Evolutionary conservation across 2,113 vertebrate species (phyloP).

Genomic region (Grallaria varia): DNA sequence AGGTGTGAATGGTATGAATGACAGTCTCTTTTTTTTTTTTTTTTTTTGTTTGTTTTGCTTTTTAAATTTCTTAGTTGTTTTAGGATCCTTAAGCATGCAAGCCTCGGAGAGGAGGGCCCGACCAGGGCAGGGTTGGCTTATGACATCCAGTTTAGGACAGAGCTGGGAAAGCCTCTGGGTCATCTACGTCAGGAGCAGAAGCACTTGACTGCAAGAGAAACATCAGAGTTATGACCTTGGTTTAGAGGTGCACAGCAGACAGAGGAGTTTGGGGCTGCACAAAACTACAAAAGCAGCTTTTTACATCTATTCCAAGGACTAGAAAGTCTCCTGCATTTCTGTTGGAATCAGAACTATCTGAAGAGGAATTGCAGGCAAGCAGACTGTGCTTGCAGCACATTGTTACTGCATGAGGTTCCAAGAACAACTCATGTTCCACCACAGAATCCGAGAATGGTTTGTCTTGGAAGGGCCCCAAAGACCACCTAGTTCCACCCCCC

Average conservation of each 20-base stretch:
- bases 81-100: slow-evolving; percentile 99
- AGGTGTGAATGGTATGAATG: slow-evolving; percentile 93
- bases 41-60: slow-evolving; percentile 6
- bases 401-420: rapidly evolving
- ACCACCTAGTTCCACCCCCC: not conserved
- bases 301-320: not conserved
- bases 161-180: slow-evolving; percentile 98
- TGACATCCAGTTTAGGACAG: slow-evolving; percentile 88
- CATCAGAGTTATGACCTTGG: not conserved
- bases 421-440: no score
- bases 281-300: not conserved
- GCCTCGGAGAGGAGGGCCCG: slow-evolving; percentile 91
- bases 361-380: rapidly evolving
- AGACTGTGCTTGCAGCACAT: not conserved
- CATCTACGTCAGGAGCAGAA: slow-evolving; percentile 97
- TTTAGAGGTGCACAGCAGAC: not conserved
- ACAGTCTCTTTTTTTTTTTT: slow-evolving; percentile 81
- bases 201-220: slow-evolving; percentile 84
- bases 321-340: rapidly evolving
- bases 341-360: not conserved
- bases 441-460: not conserved
- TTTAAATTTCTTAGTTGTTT: slow-evolving; percentile 84
- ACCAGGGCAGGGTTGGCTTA: slow-evolving; percentile 80
- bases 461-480: not conserved
- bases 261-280: not conserved